phyloP scores from a whole-genome alignment of 2,797 vertebrate genomes.

The Leptatherina wallacei region DNA sequence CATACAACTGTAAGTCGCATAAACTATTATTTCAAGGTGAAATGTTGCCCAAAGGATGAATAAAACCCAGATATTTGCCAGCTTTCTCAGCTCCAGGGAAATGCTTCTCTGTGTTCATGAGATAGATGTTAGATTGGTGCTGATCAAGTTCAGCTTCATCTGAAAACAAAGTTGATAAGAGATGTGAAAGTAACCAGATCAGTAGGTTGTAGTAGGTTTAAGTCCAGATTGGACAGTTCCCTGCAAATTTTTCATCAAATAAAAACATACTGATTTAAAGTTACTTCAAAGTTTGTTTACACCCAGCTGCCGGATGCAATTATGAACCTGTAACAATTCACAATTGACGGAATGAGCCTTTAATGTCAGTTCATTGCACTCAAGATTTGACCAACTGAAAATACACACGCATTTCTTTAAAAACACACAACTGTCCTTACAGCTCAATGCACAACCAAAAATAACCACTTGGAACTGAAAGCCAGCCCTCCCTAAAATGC shows the following conservation, averaged over 20 bases:
- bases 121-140: background rate
- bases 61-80: background rate
- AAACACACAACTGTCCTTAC: slow-evolving; percentile 2
- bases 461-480: slow-evolving; percentile 38
- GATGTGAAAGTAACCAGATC: no score
- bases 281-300: background rate
- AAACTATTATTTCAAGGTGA: background rate
- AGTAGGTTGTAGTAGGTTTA: no score
- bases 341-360: background rate
- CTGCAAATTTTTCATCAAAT: no score
- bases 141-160: background rate
- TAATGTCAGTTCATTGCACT: background rate
- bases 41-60: background rate
- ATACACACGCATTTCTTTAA: slow-evolving; percentile 37
- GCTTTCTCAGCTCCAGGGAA: background rate
- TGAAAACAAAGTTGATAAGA: background rate
- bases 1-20: background rate
- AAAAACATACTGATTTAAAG: background rate
- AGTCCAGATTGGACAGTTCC: no score
- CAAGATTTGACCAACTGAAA: slow-evolving; percentile 45
- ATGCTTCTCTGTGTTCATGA: background rate
- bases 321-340: background rate
- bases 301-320: background rate
- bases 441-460: slow-evolving; percentile 12
- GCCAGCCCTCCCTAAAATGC: background rate